phyloP scores from a whole-genome alignment of 2,888 invertebrate genomes.

The Tetragonula carbonaria region DNA sequence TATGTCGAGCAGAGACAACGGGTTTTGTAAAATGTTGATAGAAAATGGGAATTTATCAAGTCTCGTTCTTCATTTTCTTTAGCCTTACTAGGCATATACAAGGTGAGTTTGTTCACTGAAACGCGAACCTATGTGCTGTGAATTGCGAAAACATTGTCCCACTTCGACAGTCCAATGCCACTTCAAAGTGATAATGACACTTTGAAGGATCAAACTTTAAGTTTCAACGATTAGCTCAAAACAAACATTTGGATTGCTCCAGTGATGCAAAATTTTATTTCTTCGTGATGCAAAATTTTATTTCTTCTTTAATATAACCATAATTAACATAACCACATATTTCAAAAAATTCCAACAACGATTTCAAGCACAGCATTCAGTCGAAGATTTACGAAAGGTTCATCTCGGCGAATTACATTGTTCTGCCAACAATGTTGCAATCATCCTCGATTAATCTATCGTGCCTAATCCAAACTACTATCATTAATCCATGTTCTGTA shows the following conservation, averaged over 20 bases:
- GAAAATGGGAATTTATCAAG: background rate
- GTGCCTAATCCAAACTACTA: background rate
- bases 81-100: slow-evolving; percentile 18
- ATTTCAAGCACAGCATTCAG: no score
- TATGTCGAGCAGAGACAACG: no score
- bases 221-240: no score
- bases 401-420: no score
- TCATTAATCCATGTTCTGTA: background rate
- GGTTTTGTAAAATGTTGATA: background rate
- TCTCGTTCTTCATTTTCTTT: slow-evolving; percentile 30
- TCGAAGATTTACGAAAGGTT: background rate
- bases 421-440: background rate
- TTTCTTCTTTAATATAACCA: background rate
- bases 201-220: no score
- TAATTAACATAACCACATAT: no score
- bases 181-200: no score
- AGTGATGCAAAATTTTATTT: background rate
- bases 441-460: background rate
- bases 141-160: background rate
- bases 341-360: background rate
- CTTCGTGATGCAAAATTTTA: background rate
- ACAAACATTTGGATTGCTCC: no score
- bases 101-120: slow-evolving; percentile 21
- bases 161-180: background rate
- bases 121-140: background rate